Evolutionary conservation across 2,888 invertebrate genomes (phyloP), one percentile per base, ranked within the genome.

Genomic region (Campoplex nolae): DNA sequence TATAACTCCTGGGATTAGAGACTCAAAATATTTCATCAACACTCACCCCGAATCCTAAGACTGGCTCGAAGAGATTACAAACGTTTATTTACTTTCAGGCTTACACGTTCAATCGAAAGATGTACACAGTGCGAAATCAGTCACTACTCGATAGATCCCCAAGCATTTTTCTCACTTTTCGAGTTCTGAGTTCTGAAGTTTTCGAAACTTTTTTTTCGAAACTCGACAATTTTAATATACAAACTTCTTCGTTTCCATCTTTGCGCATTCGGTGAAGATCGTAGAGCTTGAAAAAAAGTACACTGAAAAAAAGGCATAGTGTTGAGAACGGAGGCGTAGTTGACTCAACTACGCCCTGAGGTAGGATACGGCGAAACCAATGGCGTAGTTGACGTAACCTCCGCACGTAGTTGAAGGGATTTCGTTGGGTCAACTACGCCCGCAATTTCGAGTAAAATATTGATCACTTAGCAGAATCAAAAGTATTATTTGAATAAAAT

Each of bases 231-330:
- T 76, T 48, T 58, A 13, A 28, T 38, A 16, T 54, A 23, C 18
- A 18, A 62, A 13, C 71, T 11, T 71, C 7, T 77, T 70, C 48
- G 54, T 71, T 51, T 62, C 42, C 65, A 32, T 70, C 58, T 11
- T 13, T 28, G 23, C 35, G 28, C 65, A 13, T 35, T 28, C 32
- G 16, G 16, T 1, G 58, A 68, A 38, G 8, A 56, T 48, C 70
- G 45, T 16, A 35, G 35, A 70, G 65, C 58, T 81, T 71, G 73
- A 23, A 18, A 45, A 23, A 38, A 56, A 65, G 54, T 71, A 42
- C 51, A 38, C n/a, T n/a, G n/a, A n/a, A n/a, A n/a, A n/a, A n/a
- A n/a, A n/a, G n/a, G n/a, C n/a, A n/a, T n/a, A n/a, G n/a, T n/a
- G n/a, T n/a, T n/a, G n/a, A n/a, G n/a, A n/a, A n/a, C n/a, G n/a